Conservation (phyloP, 1,140 invertebrate species). For the Tetragnatha versicolor region DNA sequence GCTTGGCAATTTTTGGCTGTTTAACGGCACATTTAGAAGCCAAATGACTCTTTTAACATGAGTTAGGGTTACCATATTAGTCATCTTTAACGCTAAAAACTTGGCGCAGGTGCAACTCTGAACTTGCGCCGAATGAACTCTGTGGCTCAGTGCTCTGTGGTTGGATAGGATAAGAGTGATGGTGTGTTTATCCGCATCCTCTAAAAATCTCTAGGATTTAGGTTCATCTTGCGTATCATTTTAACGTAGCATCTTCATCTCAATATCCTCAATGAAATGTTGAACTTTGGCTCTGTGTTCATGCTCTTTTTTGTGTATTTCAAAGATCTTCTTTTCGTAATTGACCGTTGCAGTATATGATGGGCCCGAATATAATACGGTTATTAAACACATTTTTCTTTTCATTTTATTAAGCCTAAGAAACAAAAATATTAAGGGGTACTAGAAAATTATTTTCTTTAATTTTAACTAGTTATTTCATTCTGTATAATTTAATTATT, state of each 20-base stretch:
- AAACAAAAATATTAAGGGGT: no score
- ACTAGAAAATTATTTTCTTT: no score
- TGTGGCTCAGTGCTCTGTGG: not conserved
- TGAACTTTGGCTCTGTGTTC: not conserved
- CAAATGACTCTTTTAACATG: no score
- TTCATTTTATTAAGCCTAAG: conserved; percentile 45
- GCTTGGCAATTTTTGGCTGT: no score
- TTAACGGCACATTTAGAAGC: no score
- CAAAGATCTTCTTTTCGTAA: not conserved
- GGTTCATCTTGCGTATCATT: conserved; percentile 40
- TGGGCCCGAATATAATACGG: conserved; percentile 2
- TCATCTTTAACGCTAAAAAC: no score
- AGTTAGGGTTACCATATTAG: no score
- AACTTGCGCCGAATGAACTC: not conserved
- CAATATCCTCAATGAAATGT: conserved; percentile 21
- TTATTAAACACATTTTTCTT: conserved; percentile 3
- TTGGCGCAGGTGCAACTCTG: no score
- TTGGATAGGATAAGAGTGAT: conserved; percentile 36
- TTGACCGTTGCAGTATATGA: not conserved
- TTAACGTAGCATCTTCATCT: conserved; percentile 20
- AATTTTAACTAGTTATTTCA: no score
- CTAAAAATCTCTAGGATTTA: conserved; percentile 20
- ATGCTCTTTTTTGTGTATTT: not conserved
- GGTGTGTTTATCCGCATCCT: conserved; percentile 50
- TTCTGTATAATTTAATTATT: no score